These are phyloP conservation scores for Halichoeres trimaculatus DNA, from an alignment of 2,113 vertebrate species.

Conservation along the genomic window DNA sequence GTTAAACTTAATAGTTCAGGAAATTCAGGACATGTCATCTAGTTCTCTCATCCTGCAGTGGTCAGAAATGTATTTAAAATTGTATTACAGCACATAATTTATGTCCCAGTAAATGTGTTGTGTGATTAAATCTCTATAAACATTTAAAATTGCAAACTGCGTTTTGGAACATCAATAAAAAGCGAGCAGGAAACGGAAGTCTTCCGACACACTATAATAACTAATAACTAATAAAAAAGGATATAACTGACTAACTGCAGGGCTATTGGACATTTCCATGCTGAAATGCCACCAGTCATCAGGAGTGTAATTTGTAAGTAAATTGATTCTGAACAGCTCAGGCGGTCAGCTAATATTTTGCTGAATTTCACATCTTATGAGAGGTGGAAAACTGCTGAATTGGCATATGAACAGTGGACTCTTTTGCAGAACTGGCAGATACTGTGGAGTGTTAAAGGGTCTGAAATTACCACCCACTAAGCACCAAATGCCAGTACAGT, in stretches of 20 bases:
- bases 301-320: not conserved
- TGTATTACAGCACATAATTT: too few species aligned
- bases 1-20: too few species aligned
- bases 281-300: not conserved
- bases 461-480: conserved; percentile 27
- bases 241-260: not conserved
- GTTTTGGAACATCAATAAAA: not conserved
- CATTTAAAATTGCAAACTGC: too few species aligned
- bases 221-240: not conserved
- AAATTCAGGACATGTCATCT: too few species aligned
- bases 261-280: not conserved
- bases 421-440: conserved; percentile 15
- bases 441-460: conserved; percentile 15
- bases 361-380: conserved; percentile 32
- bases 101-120: too few species aligned
- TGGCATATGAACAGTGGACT: conserved; percentile 25
- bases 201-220: not conserved
- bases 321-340: conserved; percentile 20
- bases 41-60: too few species aligned
- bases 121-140: too few species aligned
- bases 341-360: conserved; percentile 25
- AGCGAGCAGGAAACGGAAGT: not conserved
- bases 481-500: conserved; percentile 27
- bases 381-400: conserved; percentile 17
- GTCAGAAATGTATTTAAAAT: too few species aligned